phyloP scores from a whole-genome alignment of 2,797 vertebrate genomes.

The Harpagifer antarcticus region DNA sequence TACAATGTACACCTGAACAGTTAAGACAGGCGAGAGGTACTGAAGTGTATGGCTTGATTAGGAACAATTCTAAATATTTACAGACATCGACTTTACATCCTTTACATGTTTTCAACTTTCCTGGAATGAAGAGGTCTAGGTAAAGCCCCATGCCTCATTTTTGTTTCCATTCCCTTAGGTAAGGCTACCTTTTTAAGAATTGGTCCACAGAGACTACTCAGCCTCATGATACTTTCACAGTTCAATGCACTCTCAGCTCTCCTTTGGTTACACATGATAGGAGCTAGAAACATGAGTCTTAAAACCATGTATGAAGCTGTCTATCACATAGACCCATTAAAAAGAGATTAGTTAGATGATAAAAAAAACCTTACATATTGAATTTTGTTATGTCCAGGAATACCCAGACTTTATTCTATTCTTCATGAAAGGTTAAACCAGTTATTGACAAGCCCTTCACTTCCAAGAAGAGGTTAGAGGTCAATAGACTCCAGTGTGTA shows the following conservation, averaged over 20 bases:
- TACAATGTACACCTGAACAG: conserved; percentile 88
- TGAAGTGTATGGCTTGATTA: conserved; percentile 91
- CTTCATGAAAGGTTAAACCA: conserved; percentile 58
- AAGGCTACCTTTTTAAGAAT: conserved; percentile 74
- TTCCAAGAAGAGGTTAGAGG: conserved; percentile 49
- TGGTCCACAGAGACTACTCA: conserved; percentile 71
- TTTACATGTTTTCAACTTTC: conserved; percentile 84
- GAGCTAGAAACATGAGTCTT: conserved; percentile 59
- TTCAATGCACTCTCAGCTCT: conserved; percentile 63
- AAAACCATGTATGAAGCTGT: conserved; percentile 61
- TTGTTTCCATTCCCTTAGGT: conserved; percentile 70
- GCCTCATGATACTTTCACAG: conserved; percentile 58
- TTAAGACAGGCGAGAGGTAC: conserved; percentile 89
- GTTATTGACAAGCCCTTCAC: conserved; percentile 44
- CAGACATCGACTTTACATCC: conserved; percentile 81
- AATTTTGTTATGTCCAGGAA: conserved; percentile 61
- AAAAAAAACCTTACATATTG: conserved; percentile 49
- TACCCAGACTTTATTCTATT: conserved; percentile 55
- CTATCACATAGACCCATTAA: conserved; percentile 55
- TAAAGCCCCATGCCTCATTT: conserved; percentile 54
- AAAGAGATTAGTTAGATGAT: conserved; percentile 61
- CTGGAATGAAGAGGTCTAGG: conserved; percentile 83
- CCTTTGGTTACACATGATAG: conserved; percentile 67
- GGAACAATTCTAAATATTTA: conserved; percentile 82
- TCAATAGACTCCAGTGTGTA: conserved; percentile 76